Base-by-base conservation (phyloP, 1,140 invertebrate species). In the Oscheius sp. region DNA sequence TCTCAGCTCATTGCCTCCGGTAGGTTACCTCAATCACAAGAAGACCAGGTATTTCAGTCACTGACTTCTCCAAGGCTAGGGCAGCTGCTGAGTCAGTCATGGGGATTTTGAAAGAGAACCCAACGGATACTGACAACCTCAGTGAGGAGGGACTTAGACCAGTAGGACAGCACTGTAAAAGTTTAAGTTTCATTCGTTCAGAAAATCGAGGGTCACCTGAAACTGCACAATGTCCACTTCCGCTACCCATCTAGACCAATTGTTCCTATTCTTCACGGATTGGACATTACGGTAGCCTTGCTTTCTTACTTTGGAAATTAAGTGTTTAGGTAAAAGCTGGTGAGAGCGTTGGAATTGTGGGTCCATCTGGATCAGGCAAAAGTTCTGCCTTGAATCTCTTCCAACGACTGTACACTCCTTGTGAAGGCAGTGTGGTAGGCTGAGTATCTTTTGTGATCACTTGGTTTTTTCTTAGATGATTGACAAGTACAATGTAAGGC, bases 381-480 rank as follows among this genome's bases (percentile, higher is more conserved):
- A 81, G 78, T 46, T 86, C 87, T 4, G 79, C 84, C 18, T 80
- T 87, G 13, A 78, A 83, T 23, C 74, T 87, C 29, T 71, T 87
- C 28, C 85, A 87, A 69, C 73, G 87, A 34, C 86, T 87, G 74
- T 87, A 88, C 76, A 84, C 85, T 46, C 78, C 85, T 28, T 78
- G 72, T 26, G 58, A 73, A 15, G 83, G 83, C 2, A 67, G 79
- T 69, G 81, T 84, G 13, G 79, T 81, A 63, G 0, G 66, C 26
- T 10, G 18, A 3, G 42, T 18, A 42, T 64, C 31, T 42, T 52
- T 13, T 15, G 26, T 52, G 15, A 18, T 0, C 13, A 64, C 29
- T 69, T 61, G 2, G 13, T n/a, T 28, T 67, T 23, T 45, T 42
- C 76, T 77, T 45, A 79, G 79, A 64, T 81, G 26, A 35, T 84